These are phyloP conservation scores for Rhagonycha fulva DNA, from an alignment of 2,888 invertebrate genomes.

Conservation along the genomic window DNA sequence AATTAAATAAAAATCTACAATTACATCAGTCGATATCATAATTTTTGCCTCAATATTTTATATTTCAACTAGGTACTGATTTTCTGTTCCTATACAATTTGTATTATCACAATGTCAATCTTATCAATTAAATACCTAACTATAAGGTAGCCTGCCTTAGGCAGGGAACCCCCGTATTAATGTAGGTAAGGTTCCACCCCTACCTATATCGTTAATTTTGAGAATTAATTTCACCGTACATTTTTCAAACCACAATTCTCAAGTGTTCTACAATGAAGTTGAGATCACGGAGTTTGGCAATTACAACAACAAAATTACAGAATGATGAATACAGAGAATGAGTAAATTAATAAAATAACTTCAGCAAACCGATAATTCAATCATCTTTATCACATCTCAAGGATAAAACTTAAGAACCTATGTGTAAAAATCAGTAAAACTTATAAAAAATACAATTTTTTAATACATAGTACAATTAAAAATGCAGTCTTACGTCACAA, in stretches of 20 bases:
- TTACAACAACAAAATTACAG: background rate
- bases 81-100: background rate
- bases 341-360: background rate
- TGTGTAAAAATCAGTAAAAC: background rate
- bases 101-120: background rate
- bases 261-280: background rate
- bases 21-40: background rate
- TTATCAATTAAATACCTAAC: background rate
- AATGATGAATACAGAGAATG: background rate
- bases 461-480: background rate
- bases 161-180: too few species aligned
- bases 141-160: background rate
- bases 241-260: background rate
- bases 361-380: background rate
- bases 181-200: background rate
- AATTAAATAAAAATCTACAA: background rate
- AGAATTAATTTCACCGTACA: background rate
- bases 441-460: background rate
- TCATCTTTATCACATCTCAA: background rate
- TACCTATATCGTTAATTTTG: background rate
- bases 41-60: background rate
- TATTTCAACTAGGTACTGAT: too few species aligned
- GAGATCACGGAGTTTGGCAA: background rate
- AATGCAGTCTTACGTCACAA: background rate
- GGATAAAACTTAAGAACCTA: background rate